These are phyloP conservation scores for Ageneiosus marmoratus DNA, from an alignment of 2,113 vertebrate species.

Conservation along the genomic window DNA sequence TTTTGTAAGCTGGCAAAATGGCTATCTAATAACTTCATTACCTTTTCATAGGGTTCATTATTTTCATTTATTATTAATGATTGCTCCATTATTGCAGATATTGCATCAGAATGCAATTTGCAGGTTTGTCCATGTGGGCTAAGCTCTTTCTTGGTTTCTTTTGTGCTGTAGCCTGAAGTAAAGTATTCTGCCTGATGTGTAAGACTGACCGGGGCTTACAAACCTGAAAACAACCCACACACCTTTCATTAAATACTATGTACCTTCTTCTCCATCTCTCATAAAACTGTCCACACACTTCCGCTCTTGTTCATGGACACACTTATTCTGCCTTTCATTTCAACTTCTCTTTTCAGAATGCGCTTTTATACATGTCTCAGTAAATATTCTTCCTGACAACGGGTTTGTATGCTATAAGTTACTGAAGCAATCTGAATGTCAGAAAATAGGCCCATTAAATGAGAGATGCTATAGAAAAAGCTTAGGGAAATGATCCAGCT, in stretches of 20 bases:
- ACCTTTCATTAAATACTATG: not conserved
- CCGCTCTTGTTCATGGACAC: constrained; percentile 17
- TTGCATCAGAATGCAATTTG: constrained; percentile 18
- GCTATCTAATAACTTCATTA: constrained; percentile 2
- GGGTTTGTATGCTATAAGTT: not conserved
- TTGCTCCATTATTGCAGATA: not conserved
- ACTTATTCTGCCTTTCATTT: not conserved
- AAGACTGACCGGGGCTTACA: not conserved
- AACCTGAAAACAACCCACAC: not conserved
- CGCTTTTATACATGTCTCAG: constrained; percentile 5
- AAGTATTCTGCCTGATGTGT: not conserved
- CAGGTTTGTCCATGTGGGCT: not conserved
- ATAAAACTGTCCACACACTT: not conserved
- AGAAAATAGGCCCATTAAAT: constrained; percentile 32
- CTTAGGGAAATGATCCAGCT: constrained; percentile 1
- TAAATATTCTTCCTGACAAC: not conserved
- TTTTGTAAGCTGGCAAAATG: not conserved
- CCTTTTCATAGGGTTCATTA: constrained; percentile 16
- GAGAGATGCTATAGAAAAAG: not conserved
- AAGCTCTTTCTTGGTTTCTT: not conserved
- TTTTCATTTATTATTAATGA: constrained; percentile 26
- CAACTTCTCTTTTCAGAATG: not conserved
- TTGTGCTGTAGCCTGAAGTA: not conserved
- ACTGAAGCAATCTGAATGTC: constrained; percentile 2
- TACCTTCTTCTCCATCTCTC: not conserved